A percentile compares a stretch with the other conserved stretches of the same genome.
Conservation (phyloP, 2,888 invertebrate genomes). For the Sicus ferrugineus region DNA sequence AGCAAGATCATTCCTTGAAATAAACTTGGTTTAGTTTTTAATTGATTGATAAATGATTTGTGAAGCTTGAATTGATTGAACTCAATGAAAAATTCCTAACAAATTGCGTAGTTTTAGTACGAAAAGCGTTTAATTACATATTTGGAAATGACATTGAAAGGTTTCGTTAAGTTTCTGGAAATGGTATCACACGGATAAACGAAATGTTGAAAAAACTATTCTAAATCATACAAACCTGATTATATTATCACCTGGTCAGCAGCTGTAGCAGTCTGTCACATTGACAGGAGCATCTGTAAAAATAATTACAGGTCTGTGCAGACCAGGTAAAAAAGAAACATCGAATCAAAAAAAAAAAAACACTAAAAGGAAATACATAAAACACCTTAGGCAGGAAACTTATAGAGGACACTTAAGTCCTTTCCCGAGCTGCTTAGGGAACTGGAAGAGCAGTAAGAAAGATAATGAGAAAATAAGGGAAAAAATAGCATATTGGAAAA, state of each 20-base stretch:
- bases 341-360: neutral
- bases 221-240: no score
- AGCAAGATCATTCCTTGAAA: constrained; percentile 2
- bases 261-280: neutral
- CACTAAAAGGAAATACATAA: neutral
- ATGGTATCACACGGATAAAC: no score
- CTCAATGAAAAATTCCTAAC: neutral
- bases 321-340: neutral
- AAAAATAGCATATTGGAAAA: neutral
- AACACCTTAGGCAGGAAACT: neutral
- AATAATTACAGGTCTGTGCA: neutral
- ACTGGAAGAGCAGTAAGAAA: neutral
- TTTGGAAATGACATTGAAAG: no score
- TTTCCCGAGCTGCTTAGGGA: neutral
- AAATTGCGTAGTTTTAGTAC: no score
- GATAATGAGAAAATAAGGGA: neutral
- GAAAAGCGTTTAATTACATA: no score
- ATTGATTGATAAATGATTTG: neutral
- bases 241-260: constrained; percentile 1
- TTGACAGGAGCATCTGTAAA: neutral
- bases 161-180: no score
- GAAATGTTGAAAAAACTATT: no score
- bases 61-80: neutral
- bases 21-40: constrained; percentile 2
- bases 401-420: neutral